A percentile compares a stretch with the other conserved stretches of the same genome.
These are phyloP conservation scores for Platygyra sinensis DNA, from an alignment of 64 coral and sea anemone genomes.

Conservation along the genomic window DNA sequence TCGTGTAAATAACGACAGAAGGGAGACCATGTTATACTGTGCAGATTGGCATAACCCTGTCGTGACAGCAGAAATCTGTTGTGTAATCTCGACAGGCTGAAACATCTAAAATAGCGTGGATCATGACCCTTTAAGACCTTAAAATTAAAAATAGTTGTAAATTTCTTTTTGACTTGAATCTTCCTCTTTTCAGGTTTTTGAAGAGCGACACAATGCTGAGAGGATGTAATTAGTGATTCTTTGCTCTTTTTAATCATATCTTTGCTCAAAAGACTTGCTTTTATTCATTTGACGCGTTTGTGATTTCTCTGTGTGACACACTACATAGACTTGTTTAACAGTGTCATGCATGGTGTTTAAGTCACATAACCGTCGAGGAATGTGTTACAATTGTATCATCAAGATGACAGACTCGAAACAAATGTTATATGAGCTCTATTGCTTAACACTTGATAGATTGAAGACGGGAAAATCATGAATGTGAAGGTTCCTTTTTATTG, in stretches of 20 bases:
- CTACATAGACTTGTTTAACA: neutral
- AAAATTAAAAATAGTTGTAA: neutral
- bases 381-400: neutral
- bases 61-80: too few relatives aligned
- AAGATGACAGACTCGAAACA: neutral
- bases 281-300: too few relatives aligned
- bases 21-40: too few relatives aligned
- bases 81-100: too few relatives aligned
- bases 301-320: slow-evolving; percentile 10
- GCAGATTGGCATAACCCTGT: too few relatives aligned
- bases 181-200: slow-evolving; percentile 61
- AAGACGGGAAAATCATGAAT: neutral
- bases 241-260: neutral
- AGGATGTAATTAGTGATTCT: neutral
- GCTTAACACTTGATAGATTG: neutral
- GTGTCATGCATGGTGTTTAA: neutral
- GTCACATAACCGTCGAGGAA: neutral
- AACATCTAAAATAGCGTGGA: too few relatives aligned
- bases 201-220: slow-evolving; percentile 30
- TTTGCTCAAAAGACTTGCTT: neutral
- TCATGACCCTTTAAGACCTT: too few relatives aligned
- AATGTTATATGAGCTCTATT: neutral
- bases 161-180: neutral
- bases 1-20: too few relatives aligned
- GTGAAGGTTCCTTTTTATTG: neutral